These are phyloP conservation scores for Cheiracanthium punctorium DNA, from an alignment of 2,888 invertebrate species.

Conservation along the genomic window DNA sequence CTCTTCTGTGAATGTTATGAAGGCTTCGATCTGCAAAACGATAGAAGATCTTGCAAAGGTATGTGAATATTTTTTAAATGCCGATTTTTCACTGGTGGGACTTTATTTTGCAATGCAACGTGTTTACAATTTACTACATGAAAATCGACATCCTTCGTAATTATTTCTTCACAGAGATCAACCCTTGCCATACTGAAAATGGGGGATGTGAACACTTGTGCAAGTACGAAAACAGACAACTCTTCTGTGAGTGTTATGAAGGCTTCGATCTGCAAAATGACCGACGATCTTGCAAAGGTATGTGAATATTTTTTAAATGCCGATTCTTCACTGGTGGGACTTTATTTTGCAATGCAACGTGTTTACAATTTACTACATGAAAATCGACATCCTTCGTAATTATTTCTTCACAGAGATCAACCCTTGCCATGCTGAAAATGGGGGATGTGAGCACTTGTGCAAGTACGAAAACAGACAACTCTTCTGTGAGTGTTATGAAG, in stretches of 20 bases:
- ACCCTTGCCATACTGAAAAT: conserved; percentile 18
- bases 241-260: conserved; percentile 1
- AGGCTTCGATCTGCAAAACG: conserved; percentile 12
- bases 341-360: too few relatives aligned
- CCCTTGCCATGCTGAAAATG: conserved; percentile 73
- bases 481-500: conserved; percentile 32
- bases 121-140: too few relatives aligned
- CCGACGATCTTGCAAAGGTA: conserved; percentile 23
- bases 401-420: background rate
- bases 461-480: conserved; percentile 72
- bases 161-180: background rate
- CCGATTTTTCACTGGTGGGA: background rate
- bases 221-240: background rate
- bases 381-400: too few relatives aligned
- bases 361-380: too few relatives aligned
- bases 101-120: background rate
- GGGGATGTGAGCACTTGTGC: conserved; percentile 15
- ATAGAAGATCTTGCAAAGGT: conserved; percentile 32
- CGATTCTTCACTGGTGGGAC: too few relatives aligned
- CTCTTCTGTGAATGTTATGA: conserved; percentile 3
- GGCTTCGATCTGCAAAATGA: conserved; percentile 19
- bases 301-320: background rate
- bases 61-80: background rate
- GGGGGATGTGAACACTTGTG: conserved; percentile 44
- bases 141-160: too few relatives aligned